Conservation (phyloP, 2,888 invertebrate genomes). For the Himalopsyche japonica region DNA sequence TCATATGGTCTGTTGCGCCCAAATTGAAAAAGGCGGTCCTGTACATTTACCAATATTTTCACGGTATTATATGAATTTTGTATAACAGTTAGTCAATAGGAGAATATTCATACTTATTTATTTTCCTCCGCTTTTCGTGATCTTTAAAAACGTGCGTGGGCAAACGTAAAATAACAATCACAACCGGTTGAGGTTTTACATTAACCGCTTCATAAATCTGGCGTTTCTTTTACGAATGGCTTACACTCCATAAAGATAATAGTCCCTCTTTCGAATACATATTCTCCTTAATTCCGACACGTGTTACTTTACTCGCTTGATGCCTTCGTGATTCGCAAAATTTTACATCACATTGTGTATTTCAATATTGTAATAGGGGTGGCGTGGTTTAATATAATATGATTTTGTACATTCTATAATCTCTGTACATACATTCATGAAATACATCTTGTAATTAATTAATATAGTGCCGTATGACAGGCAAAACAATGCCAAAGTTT, state of each 20-base stretch:
- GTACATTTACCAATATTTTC: too few species aligned
- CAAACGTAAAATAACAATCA: not conserved
- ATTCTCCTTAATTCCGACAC: not conserved
- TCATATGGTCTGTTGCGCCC: too few species aligned
- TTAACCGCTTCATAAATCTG: not conserved
- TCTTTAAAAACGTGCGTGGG: not conserved
- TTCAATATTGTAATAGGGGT: not conserved
- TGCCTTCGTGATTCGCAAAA: not conserved
- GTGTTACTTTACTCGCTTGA: not conserved
- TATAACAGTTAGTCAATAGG: not conserved
- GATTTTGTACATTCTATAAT: too few species aligned
- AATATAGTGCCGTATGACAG: too few species aligned
- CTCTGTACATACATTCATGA: too few species aligned
- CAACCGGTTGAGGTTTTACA: not conserved
- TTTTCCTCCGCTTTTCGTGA: not conserved
- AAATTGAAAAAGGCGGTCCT: too few species aligned
- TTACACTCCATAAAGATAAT: not conserved
- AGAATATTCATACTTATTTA: not conserved
- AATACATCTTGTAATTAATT: too few species aligned
- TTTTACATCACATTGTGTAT: not conserved
- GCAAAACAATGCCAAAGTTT: too few species aligned
- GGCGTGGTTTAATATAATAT: not conserved
- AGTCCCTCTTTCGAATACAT: not conserved
- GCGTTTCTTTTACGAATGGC: not conserved
- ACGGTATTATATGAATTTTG: too few species aligned